Evolutionary conservation across 37 sponge, comb jelly and placozoan genomes (phyloP).

Genomic region (Axinella damicornis): DNA sequence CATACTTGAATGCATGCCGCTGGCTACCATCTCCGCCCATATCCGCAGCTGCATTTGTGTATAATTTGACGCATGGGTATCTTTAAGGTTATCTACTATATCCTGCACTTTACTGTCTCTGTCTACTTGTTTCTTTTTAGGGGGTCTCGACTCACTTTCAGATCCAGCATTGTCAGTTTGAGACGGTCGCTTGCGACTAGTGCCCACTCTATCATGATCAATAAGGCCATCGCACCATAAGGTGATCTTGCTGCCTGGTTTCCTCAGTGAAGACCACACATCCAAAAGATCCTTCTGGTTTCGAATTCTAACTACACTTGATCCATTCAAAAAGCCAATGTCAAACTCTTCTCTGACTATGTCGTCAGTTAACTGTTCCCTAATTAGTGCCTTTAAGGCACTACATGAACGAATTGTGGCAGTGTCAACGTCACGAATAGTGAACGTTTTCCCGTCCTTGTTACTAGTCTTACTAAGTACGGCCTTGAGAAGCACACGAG

Average conservation of each 20-base stretch:
- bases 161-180: neutral
- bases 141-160: neutral
- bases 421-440: neutral
- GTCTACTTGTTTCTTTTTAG: too few relatives aligned
- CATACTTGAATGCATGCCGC: neutral
- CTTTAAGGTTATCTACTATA: neutral
- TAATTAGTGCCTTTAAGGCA: slow-evolving; percentile 17
- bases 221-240: slow-evolving; percentile 40
- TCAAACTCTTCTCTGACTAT: slow-evolving; percentile 1
- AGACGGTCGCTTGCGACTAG: too few relatives aligned
- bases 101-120: slow-evolving; percentile 12
- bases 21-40: slow-evolving; percentile 4
- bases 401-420: neutral
- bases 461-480: neutral
- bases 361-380: slow-evolving; percentile 6
- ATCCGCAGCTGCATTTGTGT: slow-evolving; percentile 10
- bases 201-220: too few relatives aligned
- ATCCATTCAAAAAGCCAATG: slow-evolving; percentile 19
- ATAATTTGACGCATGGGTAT: neutral
- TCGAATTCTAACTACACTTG: slow-evolving; percentile 7
- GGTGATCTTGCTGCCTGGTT: neutral
- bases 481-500: neutral
- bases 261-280: neutral
- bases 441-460: neutral
- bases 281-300: neutral